Evolutionary conservation across 2,797 vertebrate species (phyloP).

Genomic region (Crenuchus spilurus): DNA sequence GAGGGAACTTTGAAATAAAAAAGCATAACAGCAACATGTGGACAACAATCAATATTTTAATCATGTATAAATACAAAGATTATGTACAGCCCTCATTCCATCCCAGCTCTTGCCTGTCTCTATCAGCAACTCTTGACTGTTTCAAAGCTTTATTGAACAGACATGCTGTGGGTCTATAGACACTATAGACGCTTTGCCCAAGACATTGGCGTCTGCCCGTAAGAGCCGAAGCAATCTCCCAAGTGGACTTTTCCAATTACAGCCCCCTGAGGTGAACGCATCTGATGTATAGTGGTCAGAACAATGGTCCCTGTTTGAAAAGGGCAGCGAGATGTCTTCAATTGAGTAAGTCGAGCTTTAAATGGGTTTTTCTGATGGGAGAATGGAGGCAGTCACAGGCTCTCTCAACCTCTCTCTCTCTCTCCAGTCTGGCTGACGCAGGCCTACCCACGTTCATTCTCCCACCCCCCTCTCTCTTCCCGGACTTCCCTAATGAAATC

Average conservation of each 20-base stretch:
- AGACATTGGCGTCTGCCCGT: constrained; percentile 9
- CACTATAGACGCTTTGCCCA: neutral
- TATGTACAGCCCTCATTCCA: neutral
- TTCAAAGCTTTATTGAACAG: constrained; percentile 14
- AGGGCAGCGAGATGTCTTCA: constrained; percentile 70
- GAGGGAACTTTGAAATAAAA: too few species aligned
- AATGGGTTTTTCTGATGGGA: constrained; percentile 71
- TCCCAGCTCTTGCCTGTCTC: constrained; percentile 11
- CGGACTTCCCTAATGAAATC: constrained; percentile 77
- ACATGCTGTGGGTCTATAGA: constrained; percentile 17
- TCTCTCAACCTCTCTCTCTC: neutral
- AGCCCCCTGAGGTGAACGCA: constrained; percentile 20
- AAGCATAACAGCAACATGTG: too few species aligned
- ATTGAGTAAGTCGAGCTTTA: constrained; percentile 68
- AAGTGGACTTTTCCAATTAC: constrained; percentile 59
- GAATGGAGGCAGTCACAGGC: constrained; percentile 65
- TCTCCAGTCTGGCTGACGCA: constrained; percentile 29
- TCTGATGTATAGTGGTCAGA: constrained; percentile 41
- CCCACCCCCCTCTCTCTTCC: constrained; percentile 30
- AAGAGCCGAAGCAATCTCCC: constrained; percentile 31
- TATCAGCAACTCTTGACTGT: constrained; percentile 3
- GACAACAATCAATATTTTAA: too few species aligned
- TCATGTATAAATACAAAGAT: neutral
- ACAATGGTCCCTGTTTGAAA: constrained; percentile 52
- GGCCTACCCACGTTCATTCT: constrained; percentile 23